Evolutionary conservation across 2,888 invertebrate genomes (phyloP).

Genomic region (Ypsolopha sequella): DNA sequence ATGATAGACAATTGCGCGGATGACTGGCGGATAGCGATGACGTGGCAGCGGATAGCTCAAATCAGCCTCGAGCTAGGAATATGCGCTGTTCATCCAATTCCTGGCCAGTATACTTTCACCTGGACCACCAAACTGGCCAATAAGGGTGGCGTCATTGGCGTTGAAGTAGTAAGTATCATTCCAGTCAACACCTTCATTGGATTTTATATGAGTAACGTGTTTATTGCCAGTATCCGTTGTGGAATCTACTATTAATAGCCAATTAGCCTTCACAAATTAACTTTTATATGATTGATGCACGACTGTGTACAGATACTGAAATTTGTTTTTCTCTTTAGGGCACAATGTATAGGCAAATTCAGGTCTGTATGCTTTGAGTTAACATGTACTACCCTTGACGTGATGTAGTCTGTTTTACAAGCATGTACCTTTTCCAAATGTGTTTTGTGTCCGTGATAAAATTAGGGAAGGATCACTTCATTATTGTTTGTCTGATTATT

Average conservation of each 20-base stretch:
- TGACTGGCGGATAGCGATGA: slow-evolving; percentile 99
- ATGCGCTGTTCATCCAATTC: slow-evolving; percentile 98
- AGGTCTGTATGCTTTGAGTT: slow-evolving; percentile 57
- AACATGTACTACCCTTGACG: slow-evolving; percentile 13
- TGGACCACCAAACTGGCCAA: slow-evolving; percentile 97
- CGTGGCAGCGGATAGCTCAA: slow-evolving; percentile 95
- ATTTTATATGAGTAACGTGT: too few relatives aligned
- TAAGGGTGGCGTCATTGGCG: slow-evolving; percentile 79
- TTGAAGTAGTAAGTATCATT: slow-evolving; percentile 64
- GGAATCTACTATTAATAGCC: too few relatives aligned
- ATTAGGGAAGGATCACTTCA: slow-evolving; percentile 12
- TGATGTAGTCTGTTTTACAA: slow-evolving; percentile 21
- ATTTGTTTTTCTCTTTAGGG: slow-evolving; percentile 54
- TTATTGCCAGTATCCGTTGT: too few relatives aligned
- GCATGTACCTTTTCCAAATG: slow-evolving; percentile 9
- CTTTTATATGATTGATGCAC: too few relatives aligned
- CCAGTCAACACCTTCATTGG: too few relatives aligned
- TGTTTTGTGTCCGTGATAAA: neutral
- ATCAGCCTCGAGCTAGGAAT: slow-evolving; percentile 93
- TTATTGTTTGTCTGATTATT: too few relatives aligned
- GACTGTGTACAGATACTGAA: neutral
- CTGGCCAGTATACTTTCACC: slow-evolving; percentile 94
- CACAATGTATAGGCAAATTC: slow-evolving; percentile 68
- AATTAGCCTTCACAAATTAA: too few relatives aligned
- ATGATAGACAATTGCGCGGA: slow-evolving; percentile 99